A percentile compares a stretch with the other conserved stretches of the same genome.
Evolutionary conservation across 1,140 invertebrate species (phyloP).

Genomic region (Lithobius niger): DNA sequence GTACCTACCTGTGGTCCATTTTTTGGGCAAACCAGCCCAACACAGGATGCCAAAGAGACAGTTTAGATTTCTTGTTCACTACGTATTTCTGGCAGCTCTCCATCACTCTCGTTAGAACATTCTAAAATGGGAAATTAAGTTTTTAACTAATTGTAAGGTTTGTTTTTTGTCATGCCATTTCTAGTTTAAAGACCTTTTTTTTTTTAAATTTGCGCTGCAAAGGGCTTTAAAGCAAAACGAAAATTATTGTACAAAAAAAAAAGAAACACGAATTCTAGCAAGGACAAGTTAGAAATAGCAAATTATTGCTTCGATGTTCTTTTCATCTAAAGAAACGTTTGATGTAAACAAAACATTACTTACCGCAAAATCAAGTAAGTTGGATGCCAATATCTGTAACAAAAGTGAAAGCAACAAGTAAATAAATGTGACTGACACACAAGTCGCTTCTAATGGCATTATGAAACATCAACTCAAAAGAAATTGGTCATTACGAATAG

Average conservation of each 20-base stretch:
- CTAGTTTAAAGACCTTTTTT: too few species aligned
- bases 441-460: background rate
- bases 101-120: slow-evolving; percentile 60
- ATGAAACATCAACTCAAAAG: too few species aligned
- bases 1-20: slow-evolving; percentile 45
- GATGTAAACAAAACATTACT: slow-evolving; percentile 16
- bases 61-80: slow-evolving; percentile 66
- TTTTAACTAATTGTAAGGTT: background rate
- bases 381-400: slow-evolving; percentile 29
- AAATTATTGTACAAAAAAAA: background rate
- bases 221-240: background rate
- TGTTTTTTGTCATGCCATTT: too few species aligned
- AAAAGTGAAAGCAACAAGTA: slow-evolving; percentile 4
- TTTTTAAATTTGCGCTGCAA: background rate
- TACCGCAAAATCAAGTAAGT: slow-evolving; percentile 33
- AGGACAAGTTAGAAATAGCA: too few species aligned
- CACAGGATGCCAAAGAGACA: slow-evolving; percentile 94
- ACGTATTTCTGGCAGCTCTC: slow-evolving; percentile 76
- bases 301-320: too few species aligned
- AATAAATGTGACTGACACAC: background rate
- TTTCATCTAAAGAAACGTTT: background rate
- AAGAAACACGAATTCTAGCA: too few species aligned
- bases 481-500: too few species aligned
- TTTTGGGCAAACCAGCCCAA: slow-evolving; percentile 91
- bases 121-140: slow-evolving; percentile 36